Evolutionary conservation across 2,888 invertebrate species (phyloP).

Genomic region (Melieria picta): DNA sequence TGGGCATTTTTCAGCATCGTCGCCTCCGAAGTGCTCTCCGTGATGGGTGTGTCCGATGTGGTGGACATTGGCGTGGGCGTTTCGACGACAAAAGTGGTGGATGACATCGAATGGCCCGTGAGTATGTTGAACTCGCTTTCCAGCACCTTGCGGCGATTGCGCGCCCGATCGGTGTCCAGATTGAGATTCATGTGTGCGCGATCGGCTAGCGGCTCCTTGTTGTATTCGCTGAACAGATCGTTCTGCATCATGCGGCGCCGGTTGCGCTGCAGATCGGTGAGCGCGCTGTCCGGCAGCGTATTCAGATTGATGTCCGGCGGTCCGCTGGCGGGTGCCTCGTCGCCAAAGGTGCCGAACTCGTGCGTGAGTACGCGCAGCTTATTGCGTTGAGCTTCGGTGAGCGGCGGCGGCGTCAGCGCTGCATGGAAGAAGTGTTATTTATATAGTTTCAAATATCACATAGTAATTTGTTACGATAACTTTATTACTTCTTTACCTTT

Average conservation of each 20-base stretch:
- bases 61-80: conserved; percentile 48
- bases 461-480: neutral
- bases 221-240: conserved; percentile 51
- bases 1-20: conserved; percentile 40
- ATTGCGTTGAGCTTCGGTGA: conserved; percentile 72
- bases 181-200: conserved; percentile 50
- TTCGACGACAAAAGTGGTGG: conserved; percentile 34
- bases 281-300: conserved; percentile 40
- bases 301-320: conserved; percentile 55
- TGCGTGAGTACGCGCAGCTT: conserved; percentile 72
- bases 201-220: conserved; percentile 46
- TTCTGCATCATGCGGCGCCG: conserved; percentile 61
- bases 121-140: conserved; percentile 54
- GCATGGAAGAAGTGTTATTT: neutral
- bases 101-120: conserved; percentile 40
- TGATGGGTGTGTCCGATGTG: conserved; percentile 46
- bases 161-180: conserved; percentile 50
- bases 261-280: conserved; percentile 63
- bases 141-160: conserved; percentile 52
- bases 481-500: conserved; percentile 24
- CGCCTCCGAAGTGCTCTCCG: conserved; percentile 40
- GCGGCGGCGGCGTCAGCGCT: neutral
- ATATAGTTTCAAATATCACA: neutral
- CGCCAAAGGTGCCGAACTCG: conserved; percentile 68
- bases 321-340: conserved; percentile 26